Evolutionary conservation across 2,797 vertebrate genomes (phyloP), one percentile per base, ranked within the genome.

Genomic region (Onychomys leucogaster): DNA sequence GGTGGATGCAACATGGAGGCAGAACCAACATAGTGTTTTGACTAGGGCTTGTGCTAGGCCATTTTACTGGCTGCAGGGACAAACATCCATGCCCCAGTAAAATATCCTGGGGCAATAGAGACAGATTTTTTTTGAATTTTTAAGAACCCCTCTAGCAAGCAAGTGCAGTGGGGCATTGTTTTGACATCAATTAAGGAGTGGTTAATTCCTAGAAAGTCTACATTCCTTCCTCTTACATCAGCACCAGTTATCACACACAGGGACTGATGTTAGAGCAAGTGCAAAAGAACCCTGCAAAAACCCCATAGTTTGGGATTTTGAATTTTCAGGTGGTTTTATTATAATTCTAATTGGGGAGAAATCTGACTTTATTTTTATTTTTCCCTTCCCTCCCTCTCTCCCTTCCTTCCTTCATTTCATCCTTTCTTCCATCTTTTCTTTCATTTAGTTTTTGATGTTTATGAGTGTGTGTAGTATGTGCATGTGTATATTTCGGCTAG

Each of bases 311-410:
- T 5, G 43, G 34, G 43, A 29, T 27, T 90, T 93, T 46, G 17
- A 75, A 67, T 76, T 84, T 92, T 69, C 77, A 77, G 76, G n/a
- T 19, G 4, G 63, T 76, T 71, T 43, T 91, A 57, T 32, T 63
- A 29, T 32, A 69, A 81, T 52, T 46, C 65, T 52, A 46, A 0
- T 5, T 81, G 77, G 32, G 67, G 73, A 61, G 27, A 59, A 94
- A 77, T 10, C 5, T 43, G 41, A 8, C 61, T 67, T 69, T 65
- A 17, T 32, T 81, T 37, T 57, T 81, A 8, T 17, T 27, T 25
- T 13, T 25, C 21, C 13, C 5, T 14, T 1, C 9, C 23, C 16
- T 37, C 13, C 6, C 21, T 37, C 13, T 6, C 21, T 5, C 3
- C 32, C 19, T 10, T 10, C 29, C 21, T 10, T 37, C 10, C 17